Base-by-base conservation (phyloP, 2,888 invertebrate genomes). In the Lasioglossum lativentre region DNA sequence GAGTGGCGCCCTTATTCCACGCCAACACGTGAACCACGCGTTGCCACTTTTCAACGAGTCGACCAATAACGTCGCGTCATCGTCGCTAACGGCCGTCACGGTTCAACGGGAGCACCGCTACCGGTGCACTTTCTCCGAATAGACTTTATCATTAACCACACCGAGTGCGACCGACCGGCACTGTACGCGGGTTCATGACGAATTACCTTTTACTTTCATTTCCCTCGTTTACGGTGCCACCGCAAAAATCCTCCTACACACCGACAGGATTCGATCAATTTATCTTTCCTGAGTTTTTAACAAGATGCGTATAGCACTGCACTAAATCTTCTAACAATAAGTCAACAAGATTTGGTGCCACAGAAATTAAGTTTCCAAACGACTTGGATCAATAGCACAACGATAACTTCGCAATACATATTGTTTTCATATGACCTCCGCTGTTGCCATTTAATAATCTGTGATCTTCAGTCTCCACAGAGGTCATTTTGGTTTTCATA, bases 1-100 rank as follows among this genome's bases (percentile, higher is more conserved):
- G 71, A 76, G 83, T 80, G 85, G 87, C 80, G 80, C 86, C 90
- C 88, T 90, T 90, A 90, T 89, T 91, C 91, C 83, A 73, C 34
- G 75, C 91, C 85, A 78, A 47, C n/a, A n/a, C 82, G 84, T 83
- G 88, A 90, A 88, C 85, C 89, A 63, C 34, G 80, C 86, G 83
- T 89, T 86, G 89, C 78, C 87, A 85, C 89, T 83, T 90, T 89
- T 86, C 83, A 90, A 89, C 83, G 81, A 79, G 70, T 84, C 91
- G 72, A 80, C 82, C 86, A 74, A 89, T 89, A 89, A 85, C 77
- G 88, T 86, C 68, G 75, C 85, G 90, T 90, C 91, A 91, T 91
- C 90, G 73, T 74, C 45, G 68, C 83, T 91, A 88, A 88, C 91
- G 78, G 84, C 40, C 40, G 70, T 70, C 40, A 72, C 70, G 70